Base-by-base conservation (phyloP, 2,113 vertebrate species). In the Scomber japonicus region DNA sequence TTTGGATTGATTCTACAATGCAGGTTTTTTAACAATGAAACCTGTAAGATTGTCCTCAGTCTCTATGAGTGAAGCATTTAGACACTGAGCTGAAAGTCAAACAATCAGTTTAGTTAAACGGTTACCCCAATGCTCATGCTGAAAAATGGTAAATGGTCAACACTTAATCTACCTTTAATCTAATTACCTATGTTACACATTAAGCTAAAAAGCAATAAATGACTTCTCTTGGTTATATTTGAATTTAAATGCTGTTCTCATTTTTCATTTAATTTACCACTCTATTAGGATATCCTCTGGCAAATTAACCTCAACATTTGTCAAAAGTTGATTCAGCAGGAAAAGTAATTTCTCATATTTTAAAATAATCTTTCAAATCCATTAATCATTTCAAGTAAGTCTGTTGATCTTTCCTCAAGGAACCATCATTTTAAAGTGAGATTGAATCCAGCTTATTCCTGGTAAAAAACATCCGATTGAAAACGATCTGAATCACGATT, bases 401-500 rank as follows among this genome's bases (percentile, higher is more conserved):
- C 4, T 21, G 21, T 45, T 31, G 30, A 31, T 66, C 46, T 48
- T 11, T 3, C 24, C 31, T 35, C 31, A 7, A 35, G 3, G 31
- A 19, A 30, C 45, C 17, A 16, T 57, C 17, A 12, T 4, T 59
- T 70, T 21, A 27, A 68, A 21, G 50, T 9, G 11, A 64, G 46
- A 60, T 19, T 45, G 11, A 59, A 55, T 54, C 31, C 21, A 15
- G 10, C n/a, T 35, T 0, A 14, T 27, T 46, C 21, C 6, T 17
- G 3, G 3, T 53, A 35, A 50, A 50, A 61, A 75, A 48, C 6
- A 75, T 31, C 35, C 14, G 19, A 73, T 15, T 31, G 0, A 56
- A 27, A 60, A 46, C 2, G 17, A 48, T 65, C 48, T 24, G 30
- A 65, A 70, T 48, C 57, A 27, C 17, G 67, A 63, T 48, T 68